phyloP scores from a whole-genome alignment of 1,140 invertebrate species.

The Scaptomyza montana region DNA sequence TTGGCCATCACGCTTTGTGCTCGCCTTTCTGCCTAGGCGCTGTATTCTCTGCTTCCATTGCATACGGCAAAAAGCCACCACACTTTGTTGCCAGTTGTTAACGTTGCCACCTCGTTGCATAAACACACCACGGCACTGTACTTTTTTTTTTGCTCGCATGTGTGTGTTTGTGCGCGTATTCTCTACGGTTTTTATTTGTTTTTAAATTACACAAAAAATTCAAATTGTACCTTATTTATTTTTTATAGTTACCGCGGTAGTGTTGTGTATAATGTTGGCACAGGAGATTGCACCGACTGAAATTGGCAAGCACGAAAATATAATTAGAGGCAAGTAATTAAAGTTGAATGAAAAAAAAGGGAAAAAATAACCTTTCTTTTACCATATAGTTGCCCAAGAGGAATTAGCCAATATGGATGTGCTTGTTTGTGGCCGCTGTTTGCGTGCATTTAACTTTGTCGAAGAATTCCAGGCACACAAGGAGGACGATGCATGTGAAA shows the following conservation, averaged over 20 bases:
- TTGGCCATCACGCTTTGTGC: slow-evolving; percentile 43
- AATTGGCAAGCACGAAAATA: slow-evolving; percentile 87
- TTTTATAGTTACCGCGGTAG: slow-evolving; percentile 44
- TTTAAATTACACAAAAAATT: slow-evolving; percentile 51
- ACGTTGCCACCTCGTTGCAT: slow-evolving; percentile 53
- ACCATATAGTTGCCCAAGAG: slow-evolving; percentile 87
- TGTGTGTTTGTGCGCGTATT: slow-evolving; percentile 51
- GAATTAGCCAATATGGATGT: slow-evolving; percentile 90
- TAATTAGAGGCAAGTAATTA: slow-evolving; percentile 86
- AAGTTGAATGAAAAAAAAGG: slow-evolving; percentile 7
- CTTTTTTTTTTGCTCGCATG: slow-evolving; percentile 61
- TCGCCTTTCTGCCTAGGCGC: slow-evolving; percentile 45
- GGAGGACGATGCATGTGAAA: slow-evolving; percentile 87
- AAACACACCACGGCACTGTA: slow-evolving; percentile 76
- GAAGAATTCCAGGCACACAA: slow-evolving; percentile 91
- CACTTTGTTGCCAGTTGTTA: slow-evolving; percentile 32
- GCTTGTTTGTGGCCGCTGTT: slow-evolving; percentile 91
- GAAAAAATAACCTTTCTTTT: slow-evolving; percentile 12
- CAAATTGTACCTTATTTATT: slow-evolving; percentile 21
- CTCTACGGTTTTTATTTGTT: slow-evolving; percentile 49
- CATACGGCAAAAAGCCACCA: slow-evolving; percentile 59
- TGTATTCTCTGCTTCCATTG: slow-evolving; percentile 53
- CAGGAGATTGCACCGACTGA: slow-evolving; percentile 86
- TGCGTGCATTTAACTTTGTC: slow-evolving; percentile 90
- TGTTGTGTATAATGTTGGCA: slow-evolving; percentile 75